Conservation (phyloP, 92 coral and sea anemone genomes). For the Epizoanthus illoricatus region DNA sequence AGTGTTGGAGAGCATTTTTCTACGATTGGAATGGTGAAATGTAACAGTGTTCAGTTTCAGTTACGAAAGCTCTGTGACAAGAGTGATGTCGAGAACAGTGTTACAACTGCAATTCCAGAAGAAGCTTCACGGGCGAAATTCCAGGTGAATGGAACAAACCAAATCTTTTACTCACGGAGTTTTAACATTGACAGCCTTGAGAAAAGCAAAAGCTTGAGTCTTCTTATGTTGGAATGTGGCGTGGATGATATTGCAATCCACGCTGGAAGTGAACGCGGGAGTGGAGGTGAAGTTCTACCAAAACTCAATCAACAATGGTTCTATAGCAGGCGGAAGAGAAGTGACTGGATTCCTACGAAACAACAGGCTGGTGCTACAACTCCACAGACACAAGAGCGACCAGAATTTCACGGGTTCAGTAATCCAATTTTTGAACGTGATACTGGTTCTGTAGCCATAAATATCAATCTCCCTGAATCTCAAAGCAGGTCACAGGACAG, state of each 20-base stretch:
- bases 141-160: constrained; percentile 65
- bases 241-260: constrained; percentile 77
- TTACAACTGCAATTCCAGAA: constrained; percentile 92
- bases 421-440: constrained; percentile 72
- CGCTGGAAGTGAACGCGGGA: constrained; percentile 84
- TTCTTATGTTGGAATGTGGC: constrained; percentile 93
- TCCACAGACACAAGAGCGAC: constrained; percentile 10
- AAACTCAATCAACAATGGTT: constrained; percentile 57
- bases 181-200: constrained; percentile 55
- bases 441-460: constrained; percentile 45
- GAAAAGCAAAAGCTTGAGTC: constrained; percentile 54
- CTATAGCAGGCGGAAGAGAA: not conserved
- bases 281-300: constrained; percentile 70
- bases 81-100: constrained; percentile 82
- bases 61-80: constrained; percentile 86
- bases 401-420: constrained; percentile 58
- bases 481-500: constrained; percentile 53
- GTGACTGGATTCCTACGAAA: constrained; percentile 5
- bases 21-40: constrained; percentile 64
- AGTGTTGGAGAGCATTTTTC: not conserved
- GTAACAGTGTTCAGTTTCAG: constrained; percentile 87
- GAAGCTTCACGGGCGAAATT: constrained; percentile 80
- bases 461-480: constrained; percentile 37
- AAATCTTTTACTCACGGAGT: constrained; percentile 57
- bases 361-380: not conserved